Base-by-base conservation (phyloP, 1,140 invertebrate genomes). In the Micrasema minimum region DNA sequence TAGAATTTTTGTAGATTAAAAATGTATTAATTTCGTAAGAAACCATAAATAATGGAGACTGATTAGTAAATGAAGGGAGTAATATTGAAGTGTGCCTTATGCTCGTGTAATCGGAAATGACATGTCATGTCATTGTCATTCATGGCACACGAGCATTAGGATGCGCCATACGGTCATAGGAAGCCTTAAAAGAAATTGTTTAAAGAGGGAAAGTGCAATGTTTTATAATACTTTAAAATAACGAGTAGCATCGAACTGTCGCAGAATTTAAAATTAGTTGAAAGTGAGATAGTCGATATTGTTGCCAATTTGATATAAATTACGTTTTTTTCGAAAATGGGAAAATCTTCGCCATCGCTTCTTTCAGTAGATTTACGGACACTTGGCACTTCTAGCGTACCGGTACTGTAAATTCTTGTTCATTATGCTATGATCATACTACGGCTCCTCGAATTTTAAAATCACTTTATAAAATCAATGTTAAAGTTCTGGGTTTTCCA, bases 291-390 rank as follows among this genome's bases (percentile, higher is more conserved):
- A 11, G 20, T 14, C 26, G 7, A 31, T 31, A n/a, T n/a, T n/a
- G n/a, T n/a, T n/a, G 48, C 16, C 7, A 22, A 51, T 51, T 51
- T 20, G 55, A 59, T 16, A 18, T 4, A 7, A 18, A 59, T 22
- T 59, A 59, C 37, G 10, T 5, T 0, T 1, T 10, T 1, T 59
- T n/a, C 11, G 55, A 38, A 51, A 55, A 20, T 55, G 16, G 51
- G 43, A 46, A 46, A 46, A 46, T 46, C 37, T 22, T 18, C 7
- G 16, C 38, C 38, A 23, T 22, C 51, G 51, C 18, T 5, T 14
- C 38, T 68, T 69, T 69, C 45, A 62, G 45, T 69, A 37, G 53
- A 23, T 69, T 48, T 37, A 38, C 41, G 62, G 61, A 62, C 67
- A 9, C 37, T 35, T 20, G 55, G 67, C 55, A 57, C 38, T 69